Evolutionary conservation across 2,888 invertebrate genomes (phyloP).

Genomic region (Oxytorus armatus): DNA sequence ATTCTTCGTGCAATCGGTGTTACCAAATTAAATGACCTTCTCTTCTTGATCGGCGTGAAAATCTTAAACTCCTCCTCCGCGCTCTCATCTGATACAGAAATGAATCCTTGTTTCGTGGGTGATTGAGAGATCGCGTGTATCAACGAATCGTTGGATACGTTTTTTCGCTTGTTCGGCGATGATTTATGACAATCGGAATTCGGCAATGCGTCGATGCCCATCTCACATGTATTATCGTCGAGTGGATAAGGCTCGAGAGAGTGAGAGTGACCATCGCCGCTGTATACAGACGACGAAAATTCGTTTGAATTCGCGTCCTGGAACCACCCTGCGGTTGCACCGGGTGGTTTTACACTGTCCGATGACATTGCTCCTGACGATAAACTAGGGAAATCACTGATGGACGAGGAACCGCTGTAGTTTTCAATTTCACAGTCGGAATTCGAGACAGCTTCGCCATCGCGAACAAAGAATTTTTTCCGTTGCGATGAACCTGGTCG

Average conservation of each 20-base stretch:
- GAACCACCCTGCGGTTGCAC: neutral
- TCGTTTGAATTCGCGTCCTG: conserved; percentile 21
- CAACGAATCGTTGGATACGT: neutral
- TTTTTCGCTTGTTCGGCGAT: conserved; percentile 68
- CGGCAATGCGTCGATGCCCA: conserved; percentile 36
- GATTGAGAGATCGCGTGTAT: conserved; percentile 2
- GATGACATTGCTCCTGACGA: conserved; percentile 28
- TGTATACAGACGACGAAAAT: conserved; percentile 41
- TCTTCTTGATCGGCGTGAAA: conserved; percentile 79
- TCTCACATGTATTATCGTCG: conserved; percentile 23
- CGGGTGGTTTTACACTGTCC: neutral
- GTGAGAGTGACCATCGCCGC: conserved; percentile 42
- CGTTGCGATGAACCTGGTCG: conserved; percentile 52
- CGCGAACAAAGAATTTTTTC: conserved; percentile 69
- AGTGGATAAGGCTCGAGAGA: conserved; percentile 35
- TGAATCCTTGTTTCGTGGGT: conserved; percentile 36
- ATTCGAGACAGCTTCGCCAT: conserved; percentile 47
- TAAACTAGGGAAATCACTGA: conserved; percentile 23
- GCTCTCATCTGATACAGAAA: conserved; percentile 62
- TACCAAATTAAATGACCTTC: conserved; percentile 64
- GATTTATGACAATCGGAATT: conserved; percentile 30
- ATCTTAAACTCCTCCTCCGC: conserved; percentile 78
- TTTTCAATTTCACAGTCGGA: conserved; percentile 53
- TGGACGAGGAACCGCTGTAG: conserved; percentile 33
- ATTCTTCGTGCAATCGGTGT: conserved; percentile 49